These are phyloP conservation scores for Catostomus latipinnis DNA, from an alignment of 2,797 vertebrate species.

Conservation along the genomic window DNA sequence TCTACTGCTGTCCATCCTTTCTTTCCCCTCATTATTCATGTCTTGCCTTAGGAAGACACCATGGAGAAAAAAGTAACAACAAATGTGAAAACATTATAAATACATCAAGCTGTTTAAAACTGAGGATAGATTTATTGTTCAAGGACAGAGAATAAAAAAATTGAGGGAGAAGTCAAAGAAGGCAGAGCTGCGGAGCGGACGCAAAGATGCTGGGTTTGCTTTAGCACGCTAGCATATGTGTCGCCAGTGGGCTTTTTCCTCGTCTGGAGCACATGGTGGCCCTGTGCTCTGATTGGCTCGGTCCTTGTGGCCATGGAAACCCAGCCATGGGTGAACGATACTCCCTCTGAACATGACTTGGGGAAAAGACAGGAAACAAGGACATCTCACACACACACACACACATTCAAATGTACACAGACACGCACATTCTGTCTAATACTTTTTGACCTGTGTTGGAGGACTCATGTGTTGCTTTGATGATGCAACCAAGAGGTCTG, in stretches of 20 bases:
- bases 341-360: constrained; percentile 74
- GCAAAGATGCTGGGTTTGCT: constrained; percentile 53
- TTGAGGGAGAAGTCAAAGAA: background rate
- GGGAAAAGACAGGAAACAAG: constrained; percentile 68
- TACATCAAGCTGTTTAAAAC: constrained; percentile 45
- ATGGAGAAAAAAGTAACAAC: constrained; percentile 24
- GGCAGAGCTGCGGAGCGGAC: constrained; percentile 13
- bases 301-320: constrained; percentile 74
- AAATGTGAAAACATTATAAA: constrained; percentile 57
- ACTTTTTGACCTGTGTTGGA: constrained; percentile 38
- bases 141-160: constrained; percentile 16
- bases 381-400: constrained; percentile 27
- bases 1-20: constrained; percentile 35
- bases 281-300: constrained; percentile 67
- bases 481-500: constrained; percentile 65
- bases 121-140: constrained; percentile 16
- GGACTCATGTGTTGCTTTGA: constrained; percentile 57
- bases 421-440: constrained; percentile 25
- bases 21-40: constrained; percentile 51
- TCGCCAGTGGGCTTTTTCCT: constrained; percentile 66
- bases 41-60: constrained; percentile 41
- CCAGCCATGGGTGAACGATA: constrained; percentile 79
- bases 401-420: background rate
- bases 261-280: constrained; percentile 70
- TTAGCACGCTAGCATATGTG: constrained; percentile 75